Evolutionary conservation across 1,140 invertebrate species (phyloP).

Genomic region (Drosophila repletoides): DNA sequence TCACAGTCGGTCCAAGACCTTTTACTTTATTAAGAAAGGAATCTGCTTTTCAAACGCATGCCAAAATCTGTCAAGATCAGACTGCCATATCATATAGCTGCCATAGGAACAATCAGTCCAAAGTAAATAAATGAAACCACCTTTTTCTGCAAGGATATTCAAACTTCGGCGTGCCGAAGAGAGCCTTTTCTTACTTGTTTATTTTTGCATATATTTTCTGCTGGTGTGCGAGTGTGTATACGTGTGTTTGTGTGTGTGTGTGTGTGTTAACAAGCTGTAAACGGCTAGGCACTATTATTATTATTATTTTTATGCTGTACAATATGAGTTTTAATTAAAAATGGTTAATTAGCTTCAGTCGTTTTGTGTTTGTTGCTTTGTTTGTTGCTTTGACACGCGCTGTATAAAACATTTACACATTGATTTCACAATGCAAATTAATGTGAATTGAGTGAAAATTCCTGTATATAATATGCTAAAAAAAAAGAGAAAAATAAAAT

Average conservation of each 20-base stretch:
- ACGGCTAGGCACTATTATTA: slow-evolving; percentile 8
- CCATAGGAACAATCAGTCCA: too few species aligned
- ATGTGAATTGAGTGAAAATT: slow-evolving; percentile 8
- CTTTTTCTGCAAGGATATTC: too few species aligned
- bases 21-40: too few species aligned
- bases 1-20: too few species aligned
- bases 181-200: neutral
- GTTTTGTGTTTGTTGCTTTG: slow-evolving; percentile 44
- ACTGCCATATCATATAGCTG: too few species aligned
- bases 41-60: too few species aligned
- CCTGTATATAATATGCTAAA: neutral
- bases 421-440: slow-evolving; percentile 25
- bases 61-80: too few species aligned
- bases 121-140: too few species aligned
- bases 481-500: too few species aligned
- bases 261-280: slow-evolving; percentile 9
- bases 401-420: slow-evolving; percentile 52
- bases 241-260: neutral
- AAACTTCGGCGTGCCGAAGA: too few species aligned
- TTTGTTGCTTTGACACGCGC: slow-evolving; percentile 55
- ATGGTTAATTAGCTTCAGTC: slow-evolving; percentile 65
- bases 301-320: slow-evolving; percentile 23
- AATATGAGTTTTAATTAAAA: slow-evolving; percentile 68
- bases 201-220: slow-evolving; percentile 1
- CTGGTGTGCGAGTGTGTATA: neutral